Conservation (phyloP, 2,888 invertebrate genomes). For the Caenorhabditis sinica region DNA sequence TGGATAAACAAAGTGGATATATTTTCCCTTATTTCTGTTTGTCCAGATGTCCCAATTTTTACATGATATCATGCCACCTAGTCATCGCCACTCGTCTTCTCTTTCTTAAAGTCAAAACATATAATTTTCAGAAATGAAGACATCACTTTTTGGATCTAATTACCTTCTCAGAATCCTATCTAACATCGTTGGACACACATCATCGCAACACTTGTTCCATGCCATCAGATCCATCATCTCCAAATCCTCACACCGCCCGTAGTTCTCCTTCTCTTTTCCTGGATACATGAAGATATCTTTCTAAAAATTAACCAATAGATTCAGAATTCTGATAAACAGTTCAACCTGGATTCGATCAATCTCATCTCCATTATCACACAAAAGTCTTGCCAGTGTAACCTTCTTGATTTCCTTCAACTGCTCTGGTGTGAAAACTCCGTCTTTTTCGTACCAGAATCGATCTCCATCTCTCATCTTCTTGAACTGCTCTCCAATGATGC, state of each 20-base stretch:
- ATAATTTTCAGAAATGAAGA: background rate
- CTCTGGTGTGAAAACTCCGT: constrained; percentile 90
- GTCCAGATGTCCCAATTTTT: too few relatives aligned
- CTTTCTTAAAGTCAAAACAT: background rate
- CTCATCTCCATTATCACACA: constrained; percentile 96
- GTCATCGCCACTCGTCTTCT: too few relatives aligned
- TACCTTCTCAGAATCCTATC: constrained; percentile 64
- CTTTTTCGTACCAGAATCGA: constrained; percentile 96
- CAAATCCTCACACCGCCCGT: constrained; percentile 40
- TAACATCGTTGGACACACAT: constrained; percentile 67
- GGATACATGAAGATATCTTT: constrained; percentile 62
- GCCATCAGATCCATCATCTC: constrained; percentile 56
- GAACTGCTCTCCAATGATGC: constrained; percentile 95
- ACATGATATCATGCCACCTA: too few relatives aligned
- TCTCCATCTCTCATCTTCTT: constrained; percentile 93
- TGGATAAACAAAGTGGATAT: background rate
- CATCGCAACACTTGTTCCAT: constrained; percentile 63
- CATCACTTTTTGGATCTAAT: background rate
- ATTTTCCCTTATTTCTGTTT: background rate
- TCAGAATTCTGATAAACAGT: background rate
- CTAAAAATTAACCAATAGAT: constrained; percentile 15
- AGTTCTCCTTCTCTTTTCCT: constrained; percentile 50
- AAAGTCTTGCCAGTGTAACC: constrained; percentile 89
- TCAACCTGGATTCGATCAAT: constrained; percentile 88
- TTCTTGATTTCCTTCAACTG: constrained; percentile 91